Percentiles rank a stretch among this genome's conserved stretches.
Evolutionary conservation across 2,797 vertebrate genomes (phyloP).

Genomic region (Simalia tracyae): DNA sequence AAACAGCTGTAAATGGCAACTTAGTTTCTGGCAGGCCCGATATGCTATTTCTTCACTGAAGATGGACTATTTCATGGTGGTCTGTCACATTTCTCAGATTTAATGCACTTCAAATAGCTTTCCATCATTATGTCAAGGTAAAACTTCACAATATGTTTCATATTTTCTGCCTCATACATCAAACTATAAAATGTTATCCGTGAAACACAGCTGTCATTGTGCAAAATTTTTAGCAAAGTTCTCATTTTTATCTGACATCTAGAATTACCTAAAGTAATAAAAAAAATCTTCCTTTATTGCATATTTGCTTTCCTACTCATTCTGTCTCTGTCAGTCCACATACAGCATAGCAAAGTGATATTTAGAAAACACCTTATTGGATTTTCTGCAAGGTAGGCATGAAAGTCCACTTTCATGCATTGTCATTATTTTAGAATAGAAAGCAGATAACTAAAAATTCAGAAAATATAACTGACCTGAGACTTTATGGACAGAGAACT

Average conservation of each 20-base stretch:
- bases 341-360: slow-evolving; percentile 55
- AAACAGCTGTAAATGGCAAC: slow-evolving; percentile 31
- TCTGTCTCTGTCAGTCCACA: slow-evolving; percentile 74
- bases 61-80: slow-evolving; percentile 52
- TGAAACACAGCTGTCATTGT: slow-evolving; percentile 74
- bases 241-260: slow-evolving; percentile 79
- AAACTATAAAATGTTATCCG: slow-evolving; percentile 74
- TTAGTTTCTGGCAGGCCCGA: slow-evolving; percentile 27
- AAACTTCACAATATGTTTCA: slow-evolving; percentile 77
- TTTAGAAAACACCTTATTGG: slow-evolving; percentile 61
- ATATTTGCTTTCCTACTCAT: slow-evolving; percentile 75
- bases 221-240: slow-evolving; percentile 77
- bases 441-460: slow-evolving; percentile 16
- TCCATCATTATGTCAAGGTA: slow-evolving; percentile 76
- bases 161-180: slow-evolving; percentile 80
- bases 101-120: slow-evolving; percentile 54
- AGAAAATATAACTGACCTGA: slow-evolving; percentile 4
- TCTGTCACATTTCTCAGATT: slow-evolving; percentile 60
- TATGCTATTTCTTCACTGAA: neutral
- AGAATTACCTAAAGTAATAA: slow-evolving; percentile 79
- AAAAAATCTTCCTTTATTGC: slow-evolving; percentile 74
- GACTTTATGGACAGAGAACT: neutral
- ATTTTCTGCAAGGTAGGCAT: slow-evolving; percentile 52
- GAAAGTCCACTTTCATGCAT: slow-evolving; percentile 35
- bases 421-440: slow-evolving; percentile 35